Conservation (phyloP, 2,113 vertebrate species). For the Athene cunicularia region DNA sequence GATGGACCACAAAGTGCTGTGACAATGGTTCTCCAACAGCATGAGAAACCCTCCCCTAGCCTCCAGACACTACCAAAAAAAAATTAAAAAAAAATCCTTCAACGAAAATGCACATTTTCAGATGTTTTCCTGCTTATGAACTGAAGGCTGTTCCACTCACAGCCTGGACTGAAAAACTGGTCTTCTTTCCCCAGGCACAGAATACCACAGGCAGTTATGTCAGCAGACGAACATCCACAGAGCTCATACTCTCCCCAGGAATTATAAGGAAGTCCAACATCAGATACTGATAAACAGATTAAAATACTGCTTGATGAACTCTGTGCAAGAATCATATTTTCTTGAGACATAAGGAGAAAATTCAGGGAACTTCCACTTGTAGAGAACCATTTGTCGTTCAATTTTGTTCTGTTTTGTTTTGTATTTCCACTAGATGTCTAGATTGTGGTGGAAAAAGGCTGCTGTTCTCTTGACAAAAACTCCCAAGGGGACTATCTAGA, state of each 20-base stretch:
- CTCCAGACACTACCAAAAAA: not conserved
- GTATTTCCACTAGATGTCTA: not conserved
- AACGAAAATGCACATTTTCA: not conserved
- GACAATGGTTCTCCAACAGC: not conserved
- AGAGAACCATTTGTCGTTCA: not conserved
- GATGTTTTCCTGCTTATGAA: not conserved
- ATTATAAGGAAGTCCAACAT: not conserved
- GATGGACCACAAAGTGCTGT: not conserved
- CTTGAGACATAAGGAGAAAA: not conserved
- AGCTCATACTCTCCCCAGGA: not conserved
- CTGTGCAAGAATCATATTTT: not conserved
- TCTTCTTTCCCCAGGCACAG: not conserved
- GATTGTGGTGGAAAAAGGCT: not conserved
- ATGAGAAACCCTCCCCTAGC: not conserved
- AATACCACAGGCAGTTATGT: accelerated
- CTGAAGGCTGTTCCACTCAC: not conserved
- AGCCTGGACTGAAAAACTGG: not conserved
- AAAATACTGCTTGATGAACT: not conserved
- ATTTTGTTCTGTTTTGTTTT: not conserved
- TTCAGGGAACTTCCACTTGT: not conserved
- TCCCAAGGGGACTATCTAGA: not conserved
- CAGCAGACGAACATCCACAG: not conserved
- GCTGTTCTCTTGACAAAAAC: not conserved
- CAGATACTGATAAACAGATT: not conserved
- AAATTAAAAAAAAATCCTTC: not conserved